phyloP scores from a whole-genome alignment of 2,888 invertebrate genomes.

The Cacoxenus indagator region DNA sequence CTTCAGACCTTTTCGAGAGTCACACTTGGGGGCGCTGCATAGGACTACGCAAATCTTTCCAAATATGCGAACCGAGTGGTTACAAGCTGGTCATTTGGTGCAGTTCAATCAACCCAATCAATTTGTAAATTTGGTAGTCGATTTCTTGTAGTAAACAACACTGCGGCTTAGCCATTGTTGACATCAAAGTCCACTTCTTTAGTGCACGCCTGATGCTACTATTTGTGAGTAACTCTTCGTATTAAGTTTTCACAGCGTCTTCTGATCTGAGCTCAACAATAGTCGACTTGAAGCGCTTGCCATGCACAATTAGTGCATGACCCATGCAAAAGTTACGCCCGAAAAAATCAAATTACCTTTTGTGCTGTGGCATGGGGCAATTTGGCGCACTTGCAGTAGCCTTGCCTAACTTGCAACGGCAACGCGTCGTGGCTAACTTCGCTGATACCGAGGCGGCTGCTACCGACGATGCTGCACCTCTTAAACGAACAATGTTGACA shows the following conservation, averaged over 20 bases:
- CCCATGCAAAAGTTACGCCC: neutral
- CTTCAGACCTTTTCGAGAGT: too few species aligned
- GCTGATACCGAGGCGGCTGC: neutral
- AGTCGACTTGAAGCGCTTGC: neutral
- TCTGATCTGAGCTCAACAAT: neutral
- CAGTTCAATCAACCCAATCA: neutral
- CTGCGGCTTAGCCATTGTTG: neutral
- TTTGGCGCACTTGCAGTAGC: constrained; percentile 19
- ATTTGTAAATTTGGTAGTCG: neutral
- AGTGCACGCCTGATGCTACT: neutral
- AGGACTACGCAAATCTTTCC: too few species aligned
- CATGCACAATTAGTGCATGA: constrained; percentile 16
- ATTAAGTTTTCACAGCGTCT: neutral
- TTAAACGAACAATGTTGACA: constrained; percentile 10
- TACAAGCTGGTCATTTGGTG: neutral
- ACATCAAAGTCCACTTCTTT: neutral
- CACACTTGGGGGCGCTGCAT: too few species aligned
- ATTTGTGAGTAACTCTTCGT: neutral
- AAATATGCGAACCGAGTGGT: too few species aligned
- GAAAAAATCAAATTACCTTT: constrained; percentile 17
- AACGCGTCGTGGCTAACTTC: neutral
- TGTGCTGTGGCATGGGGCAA: constrained; percentile 26
- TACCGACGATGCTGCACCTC: constrained; percentile 13
- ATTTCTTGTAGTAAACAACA: neutral
- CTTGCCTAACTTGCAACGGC: constrained; percentile 12